Evolutionary conservation across 2,113 vertebrate genomes (phyloP), one percentile per base, ranked within the genome.

Genomic region (Trematocara variabile): DNA sequence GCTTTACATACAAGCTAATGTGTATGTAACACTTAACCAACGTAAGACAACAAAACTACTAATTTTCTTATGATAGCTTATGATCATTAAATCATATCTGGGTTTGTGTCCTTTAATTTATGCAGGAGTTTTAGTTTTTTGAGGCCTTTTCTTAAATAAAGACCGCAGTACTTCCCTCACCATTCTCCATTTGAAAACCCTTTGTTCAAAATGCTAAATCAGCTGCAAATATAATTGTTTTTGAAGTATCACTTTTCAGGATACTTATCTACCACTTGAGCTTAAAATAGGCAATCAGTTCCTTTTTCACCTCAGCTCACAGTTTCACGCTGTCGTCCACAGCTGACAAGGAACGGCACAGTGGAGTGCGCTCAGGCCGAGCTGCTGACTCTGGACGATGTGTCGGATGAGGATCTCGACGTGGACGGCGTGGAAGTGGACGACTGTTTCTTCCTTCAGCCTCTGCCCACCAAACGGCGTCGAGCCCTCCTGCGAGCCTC

Each of bases 401-500:
- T 99, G 4, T 99, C 99, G 0, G 99, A 99, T 3, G 98, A 99
- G 63, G 99, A 99, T 79, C 97, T 99, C 7, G 98, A 99, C 0
- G 97, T 98, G 93, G 98, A 99, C 55, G 97, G 96, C 0, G 97
- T 99, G 90, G 98, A 99, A 88, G 98, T 99, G 94, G 98, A 99
- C 2, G 98, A 99, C 84, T 99, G 98, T 58, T 99, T 99, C 94
- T 99, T 99, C 93, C 97, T 99, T 34, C 98, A 99, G 95, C 99
- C 99, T 0, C 95, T 99, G 89, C 98, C 99, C 81, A 99, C 98
- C 13, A 99, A 99, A 80, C 96, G 98, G 5, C 98, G 98, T 2
- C 96, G 99, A 1, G 98, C 98, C 1, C 94, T 99, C 53, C 95
- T 99, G 12, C 94, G 99, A 12, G 98, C 98, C 33, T 98, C 99